A percentile compares a stretch with the other conserved stretches of the same genome.
phyloP scores from a whole-genome alignment of 2,888 invertebrate genomes.

The Ennomos quercinarius region DNA sequence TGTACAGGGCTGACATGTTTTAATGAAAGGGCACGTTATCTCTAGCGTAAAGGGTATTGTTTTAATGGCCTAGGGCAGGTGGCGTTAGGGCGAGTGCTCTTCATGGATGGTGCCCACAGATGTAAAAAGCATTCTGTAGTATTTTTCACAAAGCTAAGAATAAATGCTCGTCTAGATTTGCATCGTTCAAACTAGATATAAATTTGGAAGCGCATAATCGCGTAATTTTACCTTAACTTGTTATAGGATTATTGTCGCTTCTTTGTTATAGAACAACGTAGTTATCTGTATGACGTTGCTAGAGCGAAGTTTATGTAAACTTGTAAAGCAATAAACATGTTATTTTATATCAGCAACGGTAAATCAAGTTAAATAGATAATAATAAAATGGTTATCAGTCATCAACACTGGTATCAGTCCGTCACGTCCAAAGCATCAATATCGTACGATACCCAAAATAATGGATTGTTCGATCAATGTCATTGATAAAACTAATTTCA shows the following conservation, averaged over 20 bases:
- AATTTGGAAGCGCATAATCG: too few relatives aligned
- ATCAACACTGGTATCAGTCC: slow-evolving; percentile 18
- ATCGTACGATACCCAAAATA: neutral
- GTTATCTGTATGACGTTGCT: slow-evolving; percentile 12
- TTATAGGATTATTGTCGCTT: neutral
- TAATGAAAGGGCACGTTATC: neutral
- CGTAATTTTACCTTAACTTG: too few relatives aligned
- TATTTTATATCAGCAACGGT: neutral
- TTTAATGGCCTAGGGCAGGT: slow-evolving; percentile 3
- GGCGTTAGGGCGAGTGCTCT: slow-evolving; percentile 6
- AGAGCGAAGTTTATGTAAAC: neutral
- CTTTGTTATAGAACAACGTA: neutral
- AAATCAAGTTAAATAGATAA: slow-evolving; percentile 12
- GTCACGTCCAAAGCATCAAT: slow-evolving; percentile 4
- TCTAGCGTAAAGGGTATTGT: neutral
- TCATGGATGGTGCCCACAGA: neutral
- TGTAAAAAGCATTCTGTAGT: neutral
- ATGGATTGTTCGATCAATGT: too few relatives aligned
- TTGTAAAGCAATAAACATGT: neutral
- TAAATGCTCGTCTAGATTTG: too few relatives aligned
- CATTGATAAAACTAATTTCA: too few relatives aligned
- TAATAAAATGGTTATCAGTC: slow-evolving; percentile 10
- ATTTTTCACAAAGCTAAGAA: neutral
- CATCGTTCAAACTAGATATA: too few relatives aligned
- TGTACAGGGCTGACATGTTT: too few relatives aligned